These are phyloP conservation scores for Verasper variegatus DNA, from an alignment of 2,113 vertebrate species.

Conservation along the genomic window DNA sequence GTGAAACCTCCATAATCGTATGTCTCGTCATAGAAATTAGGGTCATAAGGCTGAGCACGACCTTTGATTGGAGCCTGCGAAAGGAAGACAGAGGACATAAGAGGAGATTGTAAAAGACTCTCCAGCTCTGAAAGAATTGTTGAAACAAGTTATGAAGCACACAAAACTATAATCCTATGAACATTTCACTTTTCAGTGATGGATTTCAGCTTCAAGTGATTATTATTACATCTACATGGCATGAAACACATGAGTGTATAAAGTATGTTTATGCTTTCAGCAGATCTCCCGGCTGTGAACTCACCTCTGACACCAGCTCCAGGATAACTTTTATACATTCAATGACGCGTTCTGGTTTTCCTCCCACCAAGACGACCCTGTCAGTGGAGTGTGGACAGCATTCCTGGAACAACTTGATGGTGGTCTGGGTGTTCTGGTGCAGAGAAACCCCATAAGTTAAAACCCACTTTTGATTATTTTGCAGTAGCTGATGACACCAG, in stretches of 20 bases:
- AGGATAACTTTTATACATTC: conserved; percentile 98
- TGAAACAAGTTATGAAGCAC: neutral
- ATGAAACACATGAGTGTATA: neutral
- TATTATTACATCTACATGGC: neutral
- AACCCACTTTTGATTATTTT: neutral
- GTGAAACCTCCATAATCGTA: conserved; percentile 98
- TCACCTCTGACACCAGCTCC: conserved; percentile 95
- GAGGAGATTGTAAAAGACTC: neutral
- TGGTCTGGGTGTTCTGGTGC: conserved; percentile 94
- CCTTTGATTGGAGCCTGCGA: conserved; percentile 96
- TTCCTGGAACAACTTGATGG: conserved; percentile 98
- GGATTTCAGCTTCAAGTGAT: neutral
- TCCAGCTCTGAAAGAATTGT: neutral
- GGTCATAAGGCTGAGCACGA: conserved; percentile 95
- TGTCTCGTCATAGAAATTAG: conserved; percentile 97
- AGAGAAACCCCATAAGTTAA: conserved; percentile 1
- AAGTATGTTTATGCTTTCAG: conserved; percentile 11
- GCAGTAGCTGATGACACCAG: neutral
- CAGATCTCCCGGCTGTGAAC: neutral
- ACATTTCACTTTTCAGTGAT: neutral
- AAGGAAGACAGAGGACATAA: conserved; percentile 5
- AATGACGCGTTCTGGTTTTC: conserved; percentile 95
- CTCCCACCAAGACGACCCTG: conserved; percentile 95
- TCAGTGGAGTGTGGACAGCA: conserved; percentile 99
- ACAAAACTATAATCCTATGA: neutral